Percentiles rank a stretch among this genome's conserved stretches.
phyloP scores from a whole-genome alignment of 2,888 invertebrate species.

The Conus canariensis region DNA sequence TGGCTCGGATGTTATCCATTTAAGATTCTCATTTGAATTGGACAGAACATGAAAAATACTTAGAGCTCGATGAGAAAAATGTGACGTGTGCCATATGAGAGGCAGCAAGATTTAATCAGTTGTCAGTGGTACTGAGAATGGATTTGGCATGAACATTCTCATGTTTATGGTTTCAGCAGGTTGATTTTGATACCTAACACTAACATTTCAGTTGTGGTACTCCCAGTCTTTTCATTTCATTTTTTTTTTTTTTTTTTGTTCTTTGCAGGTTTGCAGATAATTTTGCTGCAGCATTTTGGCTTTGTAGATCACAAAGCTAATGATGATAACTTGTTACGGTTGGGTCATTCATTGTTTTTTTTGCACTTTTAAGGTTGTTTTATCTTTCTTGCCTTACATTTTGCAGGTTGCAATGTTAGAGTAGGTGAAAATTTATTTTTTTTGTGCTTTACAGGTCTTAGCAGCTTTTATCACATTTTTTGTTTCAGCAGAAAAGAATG shows the following conservation, averaged over 20 bases:
- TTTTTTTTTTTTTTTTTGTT: neutral
- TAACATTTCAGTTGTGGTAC: neutral
- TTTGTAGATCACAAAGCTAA: neutral
- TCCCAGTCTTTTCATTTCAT: neutral
- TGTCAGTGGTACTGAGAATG: conserved; percentile 1
- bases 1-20: too few relatives aligned
- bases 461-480: neutral
- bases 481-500: neutral
- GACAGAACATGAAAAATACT: neutral
- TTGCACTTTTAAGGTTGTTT: neutral
- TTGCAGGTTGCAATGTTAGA: neutral
- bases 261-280: conserved; percentile 21
- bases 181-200: neutral
- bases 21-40: too few relatives aligned
- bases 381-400: neutral
- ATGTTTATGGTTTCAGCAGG: neutral
- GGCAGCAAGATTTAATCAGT: conserved; percentile 31
- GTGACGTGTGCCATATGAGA: neutral
- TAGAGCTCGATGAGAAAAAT: neutral
- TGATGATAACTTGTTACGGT: neutral
- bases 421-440: neutral
- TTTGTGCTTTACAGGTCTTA: neutral
- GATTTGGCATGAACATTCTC: neutral
- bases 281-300: conserved; percentile 19
- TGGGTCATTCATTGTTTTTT: neutral